Conservation (phyloP, 1,140 invertebrate species). For the Rhyzopertha dominica region DNA sequence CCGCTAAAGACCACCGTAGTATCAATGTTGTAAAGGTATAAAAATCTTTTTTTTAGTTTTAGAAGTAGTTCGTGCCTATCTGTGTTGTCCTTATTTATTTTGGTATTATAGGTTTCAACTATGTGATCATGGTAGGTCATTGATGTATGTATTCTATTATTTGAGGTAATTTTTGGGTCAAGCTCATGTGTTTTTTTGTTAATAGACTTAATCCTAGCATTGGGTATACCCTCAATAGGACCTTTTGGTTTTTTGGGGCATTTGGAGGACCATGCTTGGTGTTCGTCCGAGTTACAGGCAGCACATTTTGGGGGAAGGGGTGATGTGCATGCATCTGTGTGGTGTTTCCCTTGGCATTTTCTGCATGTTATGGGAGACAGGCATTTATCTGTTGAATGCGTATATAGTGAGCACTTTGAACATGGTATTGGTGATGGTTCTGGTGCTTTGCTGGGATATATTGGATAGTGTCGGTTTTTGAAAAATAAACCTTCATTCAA, state of each 20-base stretch:
- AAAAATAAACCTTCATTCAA: no score
- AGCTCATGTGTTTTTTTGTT: conserved; percentile 14
- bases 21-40: neutral
- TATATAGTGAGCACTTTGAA: no score
- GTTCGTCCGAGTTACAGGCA: conserved; percentile 11
- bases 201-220: conserved; percentile 9
- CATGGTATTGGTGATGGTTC: no score
- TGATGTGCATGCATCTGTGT: conserved; percentile 3
- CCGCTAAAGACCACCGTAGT: neutral
- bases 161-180: neutral
- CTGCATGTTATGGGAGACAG: no score
- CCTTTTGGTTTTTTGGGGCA: conserved; percentile 15
- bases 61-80: neutral
- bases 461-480: no score
- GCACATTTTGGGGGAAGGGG: conserved; percentile 12
- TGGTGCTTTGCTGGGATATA: no score
- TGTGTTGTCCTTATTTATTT: neutral
- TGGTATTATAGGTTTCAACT: neutral
- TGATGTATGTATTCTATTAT: conserved; percentile 9
- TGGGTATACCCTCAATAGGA: conserved; percentile 14
- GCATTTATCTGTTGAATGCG: no score
- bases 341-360: conserved; percentile 4
- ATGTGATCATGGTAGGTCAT: conserved; percentile 15
- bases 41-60: conserved; percentile 3
- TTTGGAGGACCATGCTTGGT: conserved; percentile 12